Percentiles rank a stretch among this genome's conserved stretches.
Conservation (phyloP, 2,797 vertebrate species). For the Lepilemur septentrionalis region DNA sequence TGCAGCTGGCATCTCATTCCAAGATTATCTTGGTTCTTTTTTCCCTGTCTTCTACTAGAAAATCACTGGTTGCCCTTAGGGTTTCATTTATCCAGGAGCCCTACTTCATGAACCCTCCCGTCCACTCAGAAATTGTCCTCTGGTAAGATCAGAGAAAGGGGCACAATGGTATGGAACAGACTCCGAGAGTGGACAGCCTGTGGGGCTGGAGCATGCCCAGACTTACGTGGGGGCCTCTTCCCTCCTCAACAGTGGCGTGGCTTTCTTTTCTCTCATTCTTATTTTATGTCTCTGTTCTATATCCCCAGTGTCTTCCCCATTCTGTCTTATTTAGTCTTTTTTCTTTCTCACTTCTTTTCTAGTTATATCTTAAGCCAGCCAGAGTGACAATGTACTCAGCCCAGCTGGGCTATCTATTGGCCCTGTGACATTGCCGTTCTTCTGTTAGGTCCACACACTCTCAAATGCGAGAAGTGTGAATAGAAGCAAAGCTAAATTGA, state of each 20-base stretch:
- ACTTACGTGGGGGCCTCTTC: background rate
- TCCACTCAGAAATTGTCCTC: background rate
- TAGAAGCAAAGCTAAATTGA: background rate
- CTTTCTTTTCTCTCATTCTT: background rate
- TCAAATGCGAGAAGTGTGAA: background rate
- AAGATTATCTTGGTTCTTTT: background rate
- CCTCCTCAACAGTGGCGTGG: background rate
- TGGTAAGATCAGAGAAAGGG: background rate
- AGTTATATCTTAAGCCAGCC: background rate
- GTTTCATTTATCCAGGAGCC: background rate
- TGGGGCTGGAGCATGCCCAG: background rate
- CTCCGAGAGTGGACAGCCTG: background rate
- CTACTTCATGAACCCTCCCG: background rate
- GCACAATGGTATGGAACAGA: background rate
- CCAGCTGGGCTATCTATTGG: background rate
- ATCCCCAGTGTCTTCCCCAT: background rate
- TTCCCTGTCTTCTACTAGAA: background rate
- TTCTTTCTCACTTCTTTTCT: background rate
- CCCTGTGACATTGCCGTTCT: background rate
- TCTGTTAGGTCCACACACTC: background rate
- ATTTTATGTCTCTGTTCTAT: background rate
- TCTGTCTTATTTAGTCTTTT: background rate
- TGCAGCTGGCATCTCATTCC: background rate
- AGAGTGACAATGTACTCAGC: background rate
- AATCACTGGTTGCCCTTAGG: background rate